Evolutionary conservation across 2,888 invertebrate species (phyloP).

Genomic region (Drosophila heteroneura): DNA sequence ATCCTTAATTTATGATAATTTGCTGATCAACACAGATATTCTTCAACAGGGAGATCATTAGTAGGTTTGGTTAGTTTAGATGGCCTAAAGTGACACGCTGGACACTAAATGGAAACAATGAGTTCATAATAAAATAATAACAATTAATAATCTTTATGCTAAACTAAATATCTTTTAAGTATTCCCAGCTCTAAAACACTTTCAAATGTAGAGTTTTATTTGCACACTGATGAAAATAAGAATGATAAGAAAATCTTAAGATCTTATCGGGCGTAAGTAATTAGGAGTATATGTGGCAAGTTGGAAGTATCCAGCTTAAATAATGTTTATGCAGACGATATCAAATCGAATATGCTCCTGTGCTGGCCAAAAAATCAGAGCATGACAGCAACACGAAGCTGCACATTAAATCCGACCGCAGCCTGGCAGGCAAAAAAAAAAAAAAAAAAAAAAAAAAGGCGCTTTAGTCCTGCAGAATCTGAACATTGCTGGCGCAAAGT

Average conservation of each 20-base stretch:
- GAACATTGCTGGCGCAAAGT: constrained; percentile 66
- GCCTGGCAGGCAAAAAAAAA: constrained; percentile 39
- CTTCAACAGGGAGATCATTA: accelerated
- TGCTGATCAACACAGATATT: background rate
- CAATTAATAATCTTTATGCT: too few relatives aligned
- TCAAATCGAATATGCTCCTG: background rate
- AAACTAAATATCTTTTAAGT: background rate
- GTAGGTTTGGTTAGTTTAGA: too few relatives aligned
- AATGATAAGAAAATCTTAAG: background rate
- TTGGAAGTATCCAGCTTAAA: background rate
- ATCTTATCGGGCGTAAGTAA: background rate
- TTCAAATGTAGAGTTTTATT: background rate
- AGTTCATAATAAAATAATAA: too few relatives aligned
- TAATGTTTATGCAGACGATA: background rate
- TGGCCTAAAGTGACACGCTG: background rate
- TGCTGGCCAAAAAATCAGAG: background rate
- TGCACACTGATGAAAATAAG: background rate
- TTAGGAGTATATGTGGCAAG: background rate
- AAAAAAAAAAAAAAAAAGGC: constrained; percentile 22
- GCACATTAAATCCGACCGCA: constrained; percentile 73
- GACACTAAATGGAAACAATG: background rate
- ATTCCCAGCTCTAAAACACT: background rate
- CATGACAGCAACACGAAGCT: constrained; percentile 51
- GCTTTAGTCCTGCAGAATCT: constrained; percentile 65
- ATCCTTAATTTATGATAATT: background rate